Conservation (phyloP, 2,113 vertebrate species). For the Syngnathus scovelli region DNA sequence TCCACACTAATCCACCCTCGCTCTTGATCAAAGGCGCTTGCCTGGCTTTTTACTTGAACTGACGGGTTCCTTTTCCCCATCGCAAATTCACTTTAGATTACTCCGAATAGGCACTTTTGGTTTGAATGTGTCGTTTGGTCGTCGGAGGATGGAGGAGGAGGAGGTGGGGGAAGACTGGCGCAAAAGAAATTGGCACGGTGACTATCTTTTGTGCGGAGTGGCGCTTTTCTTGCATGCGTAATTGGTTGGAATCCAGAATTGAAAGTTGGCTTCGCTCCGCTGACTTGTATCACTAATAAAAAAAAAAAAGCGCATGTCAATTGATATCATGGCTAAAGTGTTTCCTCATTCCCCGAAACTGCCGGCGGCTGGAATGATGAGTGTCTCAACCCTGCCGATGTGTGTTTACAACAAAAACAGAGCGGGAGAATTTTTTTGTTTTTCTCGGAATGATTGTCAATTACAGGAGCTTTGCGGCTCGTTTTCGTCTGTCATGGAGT, state of each 20-base stretch:
- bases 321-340: constrained; percentile 31
- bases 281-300: constrained; percentile 13
- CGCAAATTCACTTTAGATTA: constrained; percentile 30
- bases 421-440: not conserved
- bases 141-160: not conserved
- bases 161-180: constrained; percentile 12
- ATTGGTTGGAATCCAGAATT: constrained; percentile 46
- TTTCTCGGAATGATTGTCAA: not conserved
- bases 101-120: constrained; percentile 45
- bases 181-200: constrained; percentile 32
- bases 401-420: not conserved
- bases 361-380: not conserved
- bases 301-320: constrained; percentile 24
- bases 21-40: constrained; percentile 62
- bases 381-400: no score
- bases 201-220: constrained; percentile 37
- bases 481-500: not conserved
- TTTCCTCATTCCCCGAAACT: constrained; percentile 17
- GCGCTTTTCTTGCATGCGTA: constrained; percentile 30
- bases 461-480: not conserved
- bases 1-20: constrained; percentile 60
- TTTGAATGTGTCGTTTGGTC: constrained; percentile 6
- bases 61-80: constrained; percentile 16
- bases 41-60: constrained; percentile 43
- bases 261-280: constrained; percentile 19